Evolutionary conservation across 2,113 vertebrate species (phyloP), one percentile per base, ranked within the genome.

Genomic region (Pelecanus crispus): DNA sequence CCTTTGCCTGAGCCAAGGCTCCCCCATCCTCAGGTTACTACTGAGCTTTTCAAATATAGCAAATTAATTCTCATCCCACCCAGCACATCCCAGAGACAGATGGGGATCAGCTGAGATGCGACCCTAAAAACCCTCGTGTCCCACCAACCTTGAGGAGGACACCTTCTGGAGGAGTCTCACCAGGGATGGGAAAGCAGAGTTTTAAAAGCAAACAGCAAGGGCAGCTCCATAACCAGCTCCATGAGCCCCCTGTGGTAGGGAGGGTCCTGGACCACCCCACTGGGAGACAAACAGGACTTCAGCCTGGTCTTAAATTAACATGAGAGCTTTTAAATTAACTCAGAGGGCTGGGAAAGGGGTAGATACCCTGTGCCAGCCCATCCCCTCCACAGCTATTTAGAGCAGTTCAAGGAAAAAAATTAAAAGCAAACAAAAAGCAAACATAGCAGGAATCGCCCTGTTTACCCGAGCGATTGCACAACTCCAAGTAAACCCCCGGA

Each of bases 181-280:
- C 34, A 72, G 42, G 18, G 34, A 11, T 63, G 21, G 61, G 34
- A 70, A 13, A 62, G 25, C 10, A 45, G 59, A 28, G 29, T 45
- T 68, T 50, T 17, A 66, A 25, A 44, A 65, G 44, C 44, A 56
- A 81, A 65, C 2, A 31, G 19, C 0, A 0, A 79, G 53, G 49
- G 42, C 53, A 62, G 36, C 61, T 74, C 59, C 53, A 21, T 32
- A 55, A 42, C 18, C 38, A 58, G 36, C 58, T 45, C 45, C 1
- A 1, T 10, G 28, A 29, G 7, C 45, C 5, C 11, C 6, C 20
- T 4, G 1, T 3, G 4, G n/a, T 5, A 1, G 2, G 17, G 17
- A 61, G 19, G 20, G 32, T n/a, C 68, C 8, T 17, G 17, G n/a
- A 65, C 22, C n/a, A 44, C 34, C 9, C 44, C 6, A 0, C 10